Evolutionary conservation across 2,888 invertebrate genomes (phyloP).

Genomic region (Lottia scabra): DNA sequence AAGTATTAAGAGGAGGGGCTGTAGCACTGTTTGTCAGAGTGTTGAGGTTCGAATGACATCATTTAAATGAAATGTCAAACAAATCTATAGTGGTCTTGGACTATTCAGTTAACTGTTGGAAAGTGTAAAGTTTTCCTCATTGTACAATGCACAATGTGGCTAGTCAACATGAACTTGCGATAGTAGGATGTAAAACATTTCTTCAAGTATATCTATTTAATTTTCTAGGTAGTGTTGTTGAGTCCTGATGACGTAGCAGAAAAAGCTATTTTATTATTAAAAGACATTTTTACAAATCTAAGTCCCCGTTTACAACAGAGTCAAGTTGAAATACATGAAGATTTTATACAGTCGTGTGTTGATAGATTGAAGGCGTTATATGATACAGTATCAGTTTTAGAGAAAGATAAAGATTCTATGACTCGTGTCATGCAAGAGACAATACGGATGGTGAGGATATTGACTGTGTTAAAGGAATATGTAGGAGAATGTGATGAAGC

Average conservation of each 20-base stretch:
- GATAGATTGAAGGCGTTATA: constrained; percentile 83
- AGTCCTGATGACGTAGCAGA: constrained; percentile 93
- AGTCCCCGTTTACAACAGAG: constrained; percentile 86
- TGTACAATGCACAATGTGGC: no score
- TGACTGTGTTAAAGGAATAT: constrained; percentile 95
- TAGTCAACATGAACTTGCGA: no score
- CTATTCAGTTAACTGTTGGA: no score
- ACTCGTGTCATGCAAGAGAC: constrained; percentile 77
- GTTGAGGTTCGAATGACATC: no score
- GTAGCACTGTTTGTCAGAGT: no score
- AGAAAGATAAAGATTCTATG: constrained; percentile 69
- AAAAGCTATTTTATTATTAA: constrained; percentile 89
- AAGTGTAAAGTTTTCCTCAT: no score
- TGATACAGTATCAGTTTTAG: constrained; percentile 76
- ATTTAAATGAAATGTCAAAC: no score
- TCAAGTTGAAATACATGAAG: constrained; percentile 86
- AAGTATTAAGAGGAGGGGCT: no score
- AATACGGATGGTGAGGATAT: constrained; percentile 85
- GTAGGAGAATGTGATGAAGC: constrained; percentile 89
- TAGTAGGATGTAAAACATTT: no score
- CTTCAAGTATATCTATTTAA: neutral
- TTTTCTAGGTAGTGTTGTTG: constrained; percentile 80
- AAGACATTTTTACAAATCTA: constrained; percentile 93
- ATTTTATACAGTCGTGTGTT: constrained; percentile 91
- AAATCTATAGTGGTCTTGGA: no score